phyloP scores from a whole-genome alignment of 2,113 vertebrate species.

The Cyprinodon brontotheroides region DNA sequence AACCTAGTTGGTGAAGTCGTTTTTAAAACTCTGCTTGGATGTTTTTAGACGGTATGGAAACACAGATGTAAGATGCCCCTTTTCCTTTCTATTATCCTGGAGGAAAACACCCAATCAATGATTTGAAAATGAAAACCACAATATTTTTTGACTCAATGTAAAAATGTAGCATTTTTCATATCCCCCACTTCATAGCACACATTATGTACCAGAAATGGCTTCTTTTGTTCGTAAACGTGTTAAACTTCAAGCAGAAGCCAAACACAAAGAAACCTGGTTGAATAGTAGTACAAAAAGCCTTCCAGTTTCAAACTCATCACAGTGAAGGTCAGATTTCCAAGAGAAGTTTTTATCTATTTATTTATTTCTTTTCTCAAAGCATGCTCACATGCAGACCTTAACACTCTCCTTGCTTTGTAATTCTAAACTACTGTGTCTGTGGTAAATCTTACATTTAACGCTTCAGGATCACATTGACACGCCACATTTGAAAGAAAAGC shows the following conservation, averaged over 20 bases:
- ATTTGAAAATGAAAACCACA: background rate
- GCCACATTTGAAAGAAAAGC: conserved; percentile 2
- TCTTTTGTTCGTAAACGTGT: background rate
- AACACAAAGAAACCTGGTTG: conserved; percentile 11
- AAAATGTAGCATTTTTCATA: background rate
- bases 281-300: conserved; percentile 16
- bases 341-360: conserved; percentile 12
- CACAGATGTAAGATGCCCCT: background rate
- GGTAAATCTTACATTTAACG: background rate
- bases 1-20: background rate
- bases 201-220: background rate
- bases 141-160: background rate
- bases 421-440: background rate
- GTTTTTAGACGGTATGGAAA: background rate
- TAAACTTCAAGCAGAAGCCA: background rate
- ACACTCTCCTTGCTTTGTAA: conserved; percentile 1
- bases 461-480: conserved; percentile 19
- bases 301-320: conserved; percentile 23
- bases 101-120: background rate
- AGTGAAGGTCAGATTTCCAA: conserved; percentile 11
- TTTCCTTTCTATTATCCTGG: background rate
- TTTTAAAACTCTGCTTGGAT: background rate
- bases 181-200: background rate
- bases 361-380: background rate
- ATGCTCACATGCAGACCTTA: background rate